Percentiles rank a stretch among this genome's conserved stretches.
Evolutionary conservation across 1,140 invertebrate genomes (phyloP).

Genomic region (Neodiprion virginianus): DNA sequence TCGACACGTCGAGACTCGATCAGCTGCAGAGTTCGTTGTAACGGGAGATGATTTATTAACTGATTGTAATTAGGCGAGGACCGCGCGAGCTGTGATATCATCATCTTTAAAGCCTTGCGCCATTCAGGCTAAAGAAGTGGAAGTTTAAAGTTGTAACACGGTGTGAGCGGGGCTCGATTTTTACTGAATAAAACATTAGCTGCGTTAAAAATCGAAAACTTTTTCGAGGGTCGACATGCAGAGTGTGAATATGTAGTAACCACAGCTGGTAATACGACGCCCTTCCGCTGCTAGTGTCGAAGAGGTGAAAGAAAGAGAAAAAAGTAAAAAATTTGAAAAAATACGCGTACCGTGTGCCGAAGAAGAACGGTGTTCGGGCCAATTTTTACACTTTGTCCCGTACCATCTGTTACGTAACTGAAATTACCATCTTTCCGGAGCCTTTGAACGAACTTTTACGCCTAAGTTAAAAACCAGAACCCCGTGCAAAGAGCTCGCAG

Average conservation of each 20-base stretch:
- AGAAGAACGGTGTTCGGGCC: background rate
- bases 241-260: conserved; percentile 33
- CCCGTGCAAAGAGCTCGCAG: background rate
- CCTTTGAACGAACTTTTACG: background rate
- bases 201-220: conserved; percentile 41
- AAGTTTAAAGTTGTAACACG: background rate
- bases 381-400: background rate
- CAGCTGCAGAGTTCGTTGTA: too few relatives aligned
- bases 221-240: background rate
- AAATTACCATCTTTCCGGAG: background rate
- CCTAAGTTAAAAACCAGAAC: background rate
- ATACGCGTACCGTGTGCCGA: background rate
- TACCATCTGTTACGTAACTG: background rate
- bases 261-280: conserved; percentile 28
- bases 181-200: conserved; percentile 41
- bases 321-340: background rate
- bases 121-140: too few relatives aligned
- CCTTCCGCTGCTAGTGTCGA: conserved; percentile 13
- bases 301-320: background rate
- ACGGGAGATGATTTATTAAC: too few relatives aligned
- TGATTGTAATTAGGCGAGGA: too few relatives aligned
- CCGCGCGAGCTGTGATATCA: too few relatives aligned
- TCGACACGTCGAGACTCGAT: too few relatives aligned
- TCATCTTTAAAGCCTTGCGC: too few relatives aligned
- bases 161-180: conserved; percentile 20